Percentiles rank a stretch among this genome's conserved stretches.
phyloP scores from a whole-genome alignment of 2,888 invertebrate species.

The Pachydiplax longipennis region DNA sequence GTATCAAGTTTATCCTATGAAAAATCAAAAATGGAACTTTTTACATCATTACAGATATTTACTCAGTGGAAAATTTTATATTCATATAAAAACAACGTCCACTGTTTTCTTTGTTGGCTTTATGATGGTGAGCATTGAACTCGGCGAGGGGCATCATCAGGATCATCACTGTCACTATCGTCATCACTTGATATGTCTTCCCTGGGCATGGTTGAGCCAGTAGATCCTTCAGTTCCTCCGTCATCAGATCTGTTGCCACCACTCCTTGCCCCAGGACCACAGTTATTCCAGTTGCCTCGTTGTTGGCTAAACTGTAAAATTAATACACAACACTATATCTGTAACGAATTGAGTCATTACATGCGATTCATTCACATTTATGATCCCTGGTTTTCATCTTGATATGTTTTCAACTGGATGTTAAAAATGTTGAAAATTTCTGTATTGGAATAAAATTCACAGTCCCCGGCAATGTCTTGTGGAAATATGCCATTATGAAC shows the following conservation, averaged over 20 bases:
- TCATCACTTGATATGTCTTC: conserved; percentile 49
- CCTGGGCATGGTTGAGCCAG: neutral
- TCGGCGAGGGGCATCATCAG: conserved; percentile 53
- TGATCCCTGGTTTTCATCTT: neutral
- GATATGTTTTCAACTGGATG: neutral
- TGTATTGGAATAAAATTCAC: too few species aligned
- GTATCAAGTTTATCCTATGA: neutral
- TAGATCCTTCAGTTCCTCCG: neutral
- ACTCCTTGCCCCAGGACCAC: conserved; percentile 11
- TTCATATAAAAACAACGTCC: conserved; percentile 7
- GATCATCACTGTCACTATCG: conserved; percentile 53
- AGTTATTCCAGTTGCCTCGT: conserved; percentile 23
- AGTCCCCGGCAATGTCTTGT: too few species aligned
- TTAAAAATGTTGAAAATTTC: neutral
- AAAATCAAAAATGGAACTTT: conserved; percentile 30
- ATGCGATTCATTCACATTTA: too few species aligned
- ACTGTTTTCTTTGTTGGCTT: neutral
- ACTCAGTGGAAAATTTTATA: neutral
- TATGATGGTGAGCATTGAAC: conserved; percentile 56
- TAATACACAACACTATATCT: neutral
- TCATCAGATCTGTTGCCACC: neutral
- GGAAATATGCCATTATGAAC: too few species aligned
- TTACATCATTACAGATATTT: conserved; percentile 27
- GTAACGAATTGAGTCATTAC: neutral
- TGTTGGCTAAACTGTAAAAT: conserved; percentile 5